Evolutionary conservation across 2,888 invertebrate species (phyloP), one percentile per base, ranked within the genome.

Genomic region (Stramonita haemastoma): DNA sequence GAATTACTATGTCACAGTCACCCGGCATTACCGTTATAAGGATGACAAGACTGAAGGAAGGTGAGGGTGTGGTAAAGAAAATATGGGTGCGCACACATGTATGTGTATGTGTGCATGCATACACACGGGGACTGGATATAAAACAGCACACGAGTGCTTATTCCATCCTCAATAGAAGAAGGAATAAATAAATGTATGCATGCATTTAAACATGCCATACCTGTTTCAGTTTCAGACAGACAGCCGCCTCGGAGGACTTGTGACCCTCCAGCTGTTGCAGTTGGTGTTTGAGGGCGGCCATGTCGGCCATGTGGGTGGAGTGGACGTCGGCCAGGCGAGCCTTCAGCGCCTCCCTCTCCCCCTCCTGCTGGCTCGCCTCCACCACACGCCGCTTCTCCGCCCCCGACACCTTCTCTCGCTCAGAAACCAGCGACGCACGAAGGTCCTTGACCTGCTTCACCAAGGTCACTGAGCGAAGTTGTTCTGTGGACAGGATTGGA

Each of bases 391-490:
- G 97, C 87, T 97, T 96, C 90, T 96, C 96, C 87, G 96, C 96
- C 57, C 96, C 96, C 17, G 96, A 95, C n/a, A 97, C 94, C 88
- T 97, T 97, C 0, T 97, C 96, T 26, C 97, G 97, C 95, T 98
- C 98, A 2, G 97, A 96, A 93, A 97, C 97, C 94, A 98, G 96
- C 92, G 97, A 97, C 60, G 97, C 96, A 94, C 98, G 97, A n/a
- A 98, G 95, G 93, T 98, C 98, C 93, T 97, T 97, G 85, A 98
- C 95, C 95, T 98, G 98, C 70, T 97, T 97, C 93, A 98, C 98
- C 19, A 98, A 97, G 11, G 97, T 97, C 93, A 97, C 97, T 0
- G 97, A 97, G 86, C 94, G 92, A 86, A 95, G 94, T 92, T 95
- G 94, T 89, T 96, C 96, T 94, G 92, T 83, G 79, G 46, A 46